These are phyloP conservation scores for Drosophila nigricruria DNA, from an alignment of 2,888 invertebrate species.

Conservation along the genomic window DNA sequence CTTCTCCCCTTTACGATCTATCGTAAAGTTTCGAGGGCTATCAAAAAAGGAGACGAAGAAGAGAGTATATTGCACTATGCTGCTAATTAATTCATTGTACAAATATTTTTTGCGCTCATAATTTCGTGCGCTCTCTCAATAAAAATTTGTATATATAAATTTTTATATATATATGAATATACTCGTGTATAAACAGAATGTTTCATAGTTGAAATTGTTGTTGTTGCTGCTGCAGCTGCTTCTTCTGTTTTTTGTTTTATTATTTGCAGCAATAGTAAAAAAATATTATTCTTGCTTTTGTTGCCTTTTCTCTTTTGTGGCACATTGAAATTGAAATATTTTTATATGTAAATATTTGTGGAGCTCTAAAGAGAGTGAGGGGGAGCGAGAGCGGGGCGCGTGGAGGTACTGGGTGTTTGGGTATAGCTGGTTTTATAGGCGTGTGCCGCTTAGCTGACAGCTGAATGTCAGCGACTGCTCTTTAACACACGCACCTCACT, in stretches of 20 bases:
- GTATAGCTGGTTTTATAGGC: constrained; percentile 21
- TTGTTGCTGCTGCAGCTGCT: not conserved
- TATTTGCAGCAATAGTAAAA: constrained; percentile 34
- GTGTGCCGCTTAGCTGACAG: constrained; percentile 43
- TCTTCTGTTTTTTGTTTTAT: constrained; percentile 17
- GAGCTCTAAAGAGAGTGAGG: not conserved
- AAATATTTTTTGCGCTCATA: constrained; percentile 42
- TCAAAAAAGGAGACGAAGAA: constrained; percentile 29
- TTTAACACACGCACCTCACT: constrained; percentile 6
- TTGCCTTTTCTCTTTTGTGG: constrained; percentile 17
- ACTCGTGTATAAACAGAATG: constrained; percentile 7
- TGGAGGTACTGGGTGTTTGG: not conserved
- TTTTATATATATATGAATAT: constrained; percentile 20
- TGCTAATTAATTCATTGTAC: constrained; percentile 73
- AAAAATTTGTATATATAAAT: constrained; percentile 19
- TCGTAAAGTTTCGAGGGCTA: constrained; percentile 40
- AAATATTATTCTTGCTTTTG: constrained; percentile 13
- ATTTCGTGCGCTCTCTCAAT: constrained; percentile 19
- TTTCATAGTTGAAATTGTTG: constrained; percentile 26
- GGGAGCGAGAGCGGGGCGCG: fast-evolving
- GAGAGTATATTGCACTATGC: constrained; percentile 39
- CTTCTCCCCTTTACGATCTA: constrained; percentile 9
- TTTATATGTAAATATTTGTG: constrained; percentile 56
- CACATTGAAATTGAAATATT: constrained; percentile 57
- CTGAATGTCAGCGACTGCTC: constrained; percentile 43